phyloP scores from a whole-genome alignment of 2,888 invertebrate species.

The Endomychus coccineus region DNA sequence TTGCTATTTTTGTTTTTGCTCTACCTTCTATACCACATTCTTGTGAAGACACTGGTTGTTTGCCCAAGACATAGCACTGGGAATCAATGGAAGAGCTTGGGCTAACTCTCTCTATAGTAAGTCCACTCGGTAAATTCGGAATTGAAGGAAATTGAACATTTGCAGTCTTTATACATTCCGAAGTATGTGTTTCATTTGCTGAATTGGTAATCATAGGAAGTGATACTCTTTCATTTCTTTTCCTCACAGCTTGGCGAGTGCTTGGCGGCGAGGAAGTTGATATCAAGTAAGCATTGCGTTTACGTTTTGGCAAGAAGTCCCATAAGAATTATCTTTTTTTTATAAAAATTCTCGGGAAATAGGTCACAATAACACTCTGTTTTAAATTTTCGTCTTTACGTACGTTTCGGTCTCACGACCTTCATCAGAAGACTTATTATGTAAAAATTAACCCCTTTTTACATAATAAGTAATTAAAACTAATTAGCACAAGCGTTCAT shows the following conservation, averaged over 20 bases:
- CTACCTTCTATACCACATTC: too few species aligned
- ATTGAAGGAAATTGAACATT: slow-evolving; percentile 35
- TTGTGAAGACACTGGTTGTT: too few species aligned
- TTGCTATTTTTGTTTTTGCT: too few species aligned
- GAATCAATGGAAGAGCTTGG: slow-evolving; percentile 34
- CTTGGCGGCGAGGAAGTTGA: slow-evolving; percentile 46
- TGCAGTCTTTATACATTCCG: not conserved
- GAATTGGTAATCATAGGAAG: slow-evolving; percentile 12
- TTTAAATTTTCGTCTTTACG: too few species aligned
- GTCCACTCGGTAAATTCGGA: slow-evolving; percentile 47
- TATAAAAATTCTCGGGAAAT: too few species aligned
- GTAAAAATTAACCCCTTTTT: too few species aligned
- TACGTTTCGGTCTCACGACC: too few species aligned
- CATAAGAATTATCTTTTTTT: too few species aligned
- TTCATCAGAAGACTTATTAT: too few species aligned
- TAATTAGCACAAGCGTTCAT: too few species aligned
- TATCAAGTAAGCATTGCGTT: slow-evolving; percentile 44
- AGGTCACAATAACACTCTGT: too few species aligned
- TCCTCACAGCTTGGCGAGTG: slow-evolving; percentile 44
- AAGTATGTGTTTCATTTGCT: slow-evolving; percentile 1
- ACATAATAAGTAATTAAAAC: too few species aligned
- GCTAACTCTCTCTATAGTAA: slow-evolving; percentile 48
- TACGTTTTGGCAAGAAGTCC: slow-evolving; percentile 43
- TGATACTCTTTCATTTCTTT: slow-evolving; percentile 34
- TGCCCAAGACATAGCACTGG: slow-evolving; percentile 44